Percentiles rank a stretch among this genome's conserved stretches.
These are phyloP conservation scores for Cecropterus lyciades DNA, from an alignment of 1,140 invertebrate genomes.

Conservation along the genomic window DNA sequence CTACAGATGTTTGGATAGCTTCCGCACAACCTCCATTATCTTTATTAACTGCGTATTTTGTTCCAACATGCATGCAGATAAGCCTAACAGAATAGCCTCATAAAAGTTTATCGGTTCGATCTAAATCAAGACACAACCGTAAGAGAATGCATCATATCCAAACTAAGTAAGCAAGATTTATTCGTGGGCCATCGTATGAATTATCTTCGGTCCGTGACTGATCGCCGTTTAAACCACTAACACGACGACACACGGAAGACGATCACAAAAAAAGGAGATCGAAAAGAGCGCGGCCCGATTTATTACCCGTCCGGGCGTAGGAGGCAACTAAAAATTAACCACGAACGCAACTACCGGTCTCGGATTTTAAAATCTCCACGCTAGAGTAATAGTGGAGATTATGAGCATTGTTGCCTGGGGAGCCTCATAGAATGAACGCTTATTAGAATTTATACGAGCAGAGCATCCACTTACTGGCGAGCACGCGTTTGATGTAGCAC, in stretches of 20 bases:
- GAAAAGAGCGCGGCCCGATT: slow-evolving; percentile 46
- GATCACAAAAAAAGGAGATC: slow-evolving; percentile 41
- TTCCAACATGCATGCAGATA: slow-evolving; percentile 40
- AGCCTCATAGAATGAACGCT: slow-evolving; percentile 59
- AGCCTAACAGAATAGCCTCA: slow-evolving; percentile 44
- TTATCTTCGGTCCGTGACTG: slow-evolving; percentile 64
- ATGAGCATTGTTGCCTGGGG: slow-evolving; percentile 72
- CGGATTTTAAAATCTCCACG: slow-evolving; percentile 63
- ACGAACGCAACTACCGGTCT: slow-evolving; percentile 68
- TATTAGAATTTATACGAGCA: slow-evolving; percentile 73
- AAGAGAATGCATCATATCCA: slow-evolving; percentile 50
- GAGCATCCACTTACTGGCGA: slow-evolving; percentile 47
- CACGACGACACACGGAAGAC: slow-evolving; percentile 63
- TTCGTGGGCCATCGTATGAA: slow-evolving; percentile 61
- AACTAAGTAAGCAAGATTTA: slow-evolving; percentile 64
- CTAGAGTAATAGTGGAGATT: slow-evolving; percentile 75
- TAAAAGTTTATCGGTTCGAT: slow-evolving; percentile 47
- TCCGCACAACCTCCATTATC: slow-evolving; percentile 36
- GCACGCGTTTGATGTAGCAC: slow-evolving; percentile 61
- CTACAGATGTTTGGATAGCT: slow-evolving; percentile 47
- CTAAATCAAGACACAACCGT: slow-evolving; percentile 64
- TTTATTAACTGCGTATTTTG: slow-evolving; percentile 48
- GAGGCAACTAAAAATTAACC: slow-evolving; percentile 76
- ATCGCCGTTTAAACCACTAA: slow-evolving; percentile 59
- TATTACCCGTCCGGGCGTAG: slow-evolving; percentile 66